Evolutionary conservation across 2,113 vertebrate genomes (phyloP), one percentile per base, ranked within the genome.

Genomic region (Dromaius novaehollandiae): DNA sequence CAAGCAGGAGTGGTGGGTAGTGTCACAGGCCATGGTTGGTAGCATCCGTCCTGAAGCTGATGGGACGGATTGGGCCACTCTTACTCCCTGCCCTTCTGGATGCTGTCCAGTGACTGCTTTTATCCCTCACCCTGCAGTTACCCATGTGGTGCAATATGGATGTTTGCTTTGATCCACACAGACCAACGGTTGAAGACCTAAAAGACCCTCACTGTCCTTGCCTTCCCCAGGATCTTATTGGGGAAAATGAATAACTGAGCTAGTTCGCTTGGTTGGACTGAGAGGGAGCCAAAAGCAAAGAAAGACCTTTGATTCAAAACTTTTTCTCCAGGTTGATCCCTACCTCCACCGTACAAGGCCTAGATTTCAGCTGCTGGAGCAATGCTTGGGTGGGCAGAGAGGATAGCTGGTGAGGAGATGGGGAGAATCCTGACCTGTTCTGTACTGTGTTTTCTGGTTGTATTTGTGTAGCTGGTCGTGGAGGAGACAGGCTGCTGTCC

Each of bases 121-220:
- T 22, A 73, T 51, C 11, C 22, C 42, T 61, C 34, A 9, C 24
- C 28, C 55, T 69, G 36, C 36, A 20, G 70, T 32, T 30, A 16
- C 0, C 0, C 40, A 21, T 3, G 0, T 51, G 55, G 36, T 61
- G 34, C 70, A 26, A 20, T 20, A 8, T 1, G 1, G 15, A 14
- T 42, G 48, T 82, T 86, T 56, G 61, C 16, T 91, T 55, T 55
- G 36, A n/a, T 22, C 20, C 40, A 11, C 34, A 16, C 28, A 18
- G 50, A 28, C 22, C 58, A 26, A 21, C 74, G 51, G 50, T 50
- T 86, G 20, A 11, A 61, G 66, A 36, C 56, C 40, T 30, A 38
- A 34, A 68, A 81, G 81, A 4, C 8, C 28, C 4, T 8, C 53
- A 3, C 32, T 69, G 44, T 40, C 56, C 38, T 70, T 46, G 58